These are phyloP conservation scores for Coendou prehensilis DNA, from an alignment of 2,797 vertebrate genomes.

Conservation along the genomic window DNA sequence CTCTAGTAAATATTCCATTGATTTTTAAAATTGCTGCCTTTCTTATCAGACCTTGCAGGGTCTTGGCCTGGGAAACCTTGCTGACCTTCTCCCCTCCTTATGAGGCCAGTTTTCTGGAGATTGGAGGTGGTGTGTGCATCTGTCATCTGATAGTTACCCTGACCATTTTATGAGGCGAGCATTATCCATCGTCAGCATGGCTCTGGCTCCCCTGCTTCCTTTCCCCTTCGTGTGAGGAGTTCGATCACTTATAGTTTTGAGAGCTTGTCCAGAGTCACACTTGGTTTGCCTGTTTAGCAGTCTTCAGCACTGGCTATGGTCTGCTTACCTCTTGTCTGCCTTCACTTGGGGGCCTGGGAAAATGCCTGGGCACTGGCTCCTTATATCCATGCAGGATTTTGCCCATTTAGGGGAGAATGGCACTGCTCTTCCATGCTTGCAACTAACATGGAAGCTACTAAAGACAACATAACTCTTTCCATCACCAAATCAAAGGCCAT, in stretches of 20 bases:
- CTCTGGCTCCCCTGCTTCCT: constrained; percentile 36
- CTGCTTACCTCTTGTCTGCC: constrained; percentile 71
- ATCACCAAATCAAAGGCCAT: not conserved
- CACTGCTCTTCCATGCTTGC: not conserved
- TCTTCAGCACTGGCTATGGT: not conserved
- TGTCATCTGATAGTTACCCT: constrained; percentile 14
- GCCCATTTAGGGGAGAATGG: not conserved
- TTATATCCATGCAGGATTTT: not conserved
- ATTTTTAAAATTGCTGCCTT: constrained; percentile 84
- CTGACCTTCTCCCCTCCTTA: constrained; percentile 72
- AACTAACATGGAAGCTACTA: not conserved
- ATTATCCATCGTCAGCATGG: not conserved
- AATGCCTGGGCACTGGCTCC: not conserved
- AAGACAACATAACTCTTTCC: not conserved
- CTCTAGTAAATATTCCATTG: constrained; percentile 83
- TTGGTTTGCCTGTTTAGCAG: not conserved
- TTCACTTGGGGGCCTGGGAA: constrained; percentile 31
- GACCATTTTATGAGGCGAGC: constrained; percentile 47
- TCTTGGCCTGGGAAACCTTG: constrained; percentile 72
- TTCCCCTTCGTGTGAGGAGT: not conserved
- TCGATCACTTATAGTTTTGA: constrained; percentile 59
- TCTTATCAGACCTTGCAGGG: constrained; percentile 81
- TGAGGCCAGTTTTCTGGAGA: constrained; percentile 64
- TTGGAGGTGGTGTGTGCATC: not conserved
- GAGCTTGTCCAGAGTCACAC: not conserved